Evolutionary conservation across 2,888 invertebrate genomes (phyloP), one percentile per base, ranked within the genome.

Genomic region (Lordiphosa fenestrarum): DNA sequence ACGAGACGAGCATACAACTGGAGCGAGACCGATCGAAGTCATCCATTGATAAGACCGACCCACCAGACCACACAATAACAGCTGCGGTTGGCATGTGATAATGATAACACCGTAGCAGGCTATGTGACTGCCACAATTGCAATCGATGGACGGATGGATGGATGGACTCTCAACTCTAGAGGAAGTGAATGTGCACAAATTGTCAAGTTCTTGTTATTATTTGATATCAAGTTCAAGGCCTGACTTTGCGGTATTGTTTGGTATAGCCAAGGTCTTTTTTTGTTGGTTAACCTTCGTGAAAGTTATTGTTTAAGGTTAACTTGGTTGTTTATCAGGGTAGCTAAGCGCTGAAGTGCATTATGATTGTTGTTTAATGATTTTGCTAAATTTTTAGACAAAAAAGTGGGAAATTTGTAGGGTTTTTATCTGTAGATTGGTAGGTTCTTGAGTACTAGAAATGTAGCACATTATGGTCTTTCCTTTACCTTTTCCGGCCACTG

Each of bases 141-240:
- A 23, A 2, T 6, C 46, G 47, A 61, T 47, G 63, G 39, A 61
- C 15, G 25, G 12, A 21, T 6, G 21, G 13, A 13, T 12, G 25
- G 13, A 35, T 58, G 52, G 51, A 58, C 52, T 53, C 66, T 49
- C 13, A 25, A 50, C 5, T 51, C 58, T 44, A 36, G 40, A 64
- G 74, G 68, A 65, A 77, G 65, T 77, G 73, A 73, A 53, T 67
- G 52, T 10, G 59, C 71, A 60, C 6, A 60, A 72, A 10, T 40
- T 54, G 42, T 56, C 40, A 6, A 35, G 9, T 25, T 36, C 35
- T 42, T 33, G 42, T 42, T 54, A 64, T 57, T 44, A 36, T n/a
- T 38, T n/a, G 21, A 53, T 65, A 59, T 58, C 66, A 73, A 73
- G 82, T 62, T 53, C 74, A 82, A 82, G 78, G 82, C 62, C 57